Conservation (phyloP, 2,888 invertebrate genomes). For the Diaperis boleti region DNA sequence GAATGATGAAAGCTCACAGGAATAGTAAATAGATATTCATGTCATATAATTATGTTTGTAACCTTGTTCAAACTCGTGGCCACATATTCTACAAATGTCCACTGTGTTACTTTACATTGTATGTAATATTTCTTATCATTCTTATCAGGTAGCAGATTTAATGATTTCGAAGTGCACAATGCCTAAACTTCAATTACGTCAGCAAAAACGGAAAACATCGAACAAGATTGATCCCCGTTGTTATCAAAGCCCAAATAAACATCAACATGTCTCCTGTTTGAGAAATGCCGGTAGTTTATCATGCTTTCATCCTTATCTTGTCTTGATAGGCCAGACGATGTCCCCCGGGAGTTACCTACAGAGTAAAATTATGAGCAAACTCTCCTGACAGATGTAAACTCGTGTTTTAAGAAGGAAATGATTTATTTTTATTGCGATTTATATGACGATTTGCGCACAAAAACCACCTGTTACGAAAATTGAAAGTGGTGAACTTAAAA, state of each 20-base stretch:
- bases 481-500: slow-evolving; percentile 26
- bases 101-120: too few species aligned
- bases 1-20: too few species aligned
- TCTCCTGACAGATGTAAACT: slow-evolving; percentile 52
- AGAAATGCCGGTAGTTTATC: slow-evolving; percentile 48
- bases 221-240: slow-evolving; percentile 32
- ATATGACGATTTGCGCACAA: slow-evolving; percentile 10
- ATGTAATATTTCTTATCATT: too few species aligned
- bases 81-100: too few species aligned
- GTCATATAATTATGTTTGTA: too few species aligned
- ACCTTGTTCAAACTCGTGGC: too few species aligned
- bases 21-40: too few species aligned
- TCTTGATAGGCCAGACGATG: slow-evolving; percentile 12
- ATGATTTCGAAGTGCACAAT: too few species aligned
- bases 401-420: slow-evolving; percentile 49
- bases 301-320: slow-evolving; percentile 43
- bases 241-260: slow-evolving; percentile 46
- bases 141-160: too few species aligned
- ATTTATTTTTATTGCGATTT: slow-evolving; percentile 41
- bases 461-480: slow-evolving; percentile 33
- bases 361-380: slow-evolving; percentile 55
- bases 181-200: slow-evolving; percentile 8
- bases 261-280: slow-evolving; percentile 46
- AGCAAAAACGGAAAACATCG: background rate
- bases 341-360: slow-evolving; percentile 48